These are phyloP conservation scores for Abrostola triplasia DNA, from an alignment of 2,888 invertebrate species.

Conservation along the genomic window DNA sequence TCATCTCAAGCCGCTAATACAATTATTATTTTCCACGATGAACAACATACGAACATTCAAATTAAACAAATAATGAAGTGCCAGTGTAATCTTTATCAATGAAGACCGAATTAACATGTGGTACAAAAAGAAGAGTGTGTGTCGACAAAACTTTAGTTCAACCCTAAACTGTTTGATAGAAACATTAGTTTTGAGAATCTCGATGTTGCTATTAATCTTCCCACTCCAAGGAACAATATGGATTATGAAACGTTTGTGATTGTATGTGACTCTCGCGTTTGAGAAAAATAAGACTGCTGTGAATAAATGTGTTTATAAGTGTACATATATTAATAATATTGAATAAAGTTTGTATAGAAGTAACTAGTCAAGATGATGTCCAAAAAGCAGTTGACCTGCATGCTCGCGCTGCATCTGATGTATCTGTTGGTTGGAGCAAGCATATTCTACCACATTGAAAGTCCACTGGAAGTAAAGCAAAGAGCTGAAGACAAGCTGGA, in stretches of 20 bases:
- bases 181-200: slow-evolving; percentile 62
- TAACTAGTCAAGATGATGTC: slow-evolving; percentile 91
- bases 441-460: slow-evolving; percentile 95
- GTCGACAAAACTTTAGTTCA: slow-evolving; percentile 57
- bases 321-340: slow-evolving; percentile 35
- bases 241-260: slow-evolving; percentile 71
- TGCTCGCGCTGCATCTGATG: slow-evolving; percentile 92
- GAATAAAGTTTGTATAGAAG: slow-evolving; percentile 44
- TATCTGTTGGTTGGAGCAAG: slow-evolving; percentile 95
- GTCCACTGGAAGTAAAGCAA: slow-evolving; percentile 90
- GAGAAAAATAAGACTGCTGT: slow-evolving; percentile 38
- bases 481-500: slow-evolving; percentile 89
- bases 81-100: slow-evolving; percentile 56
- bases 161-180: slow-evolving; percentile 62
- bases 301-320: slow-evolving; percentile 62
- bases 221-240: slow-evolving; percentile 68
- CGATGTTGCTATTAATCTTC: slow-evolving; percentile 61
- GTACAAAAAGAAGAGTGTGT: slow-evolving; percentile 61
- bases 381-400: slow-evolving; percentile 93
- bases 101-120: slow-evolving; percentile 67
- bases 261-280: slow-evolving; percentile 48
- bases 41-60: slow-evolving; percentile 30
- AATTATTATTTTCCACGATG: slow-evolving; percentile 32
- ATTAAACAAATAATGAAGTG: slow-evolving; percentile 33
- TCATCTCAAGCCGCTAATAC: slow-evolving; percentile 51